phyloP scores from a whole-genome alignment of 2,113 vertebrate species.

The Larimichthys polyactis region DNA sequence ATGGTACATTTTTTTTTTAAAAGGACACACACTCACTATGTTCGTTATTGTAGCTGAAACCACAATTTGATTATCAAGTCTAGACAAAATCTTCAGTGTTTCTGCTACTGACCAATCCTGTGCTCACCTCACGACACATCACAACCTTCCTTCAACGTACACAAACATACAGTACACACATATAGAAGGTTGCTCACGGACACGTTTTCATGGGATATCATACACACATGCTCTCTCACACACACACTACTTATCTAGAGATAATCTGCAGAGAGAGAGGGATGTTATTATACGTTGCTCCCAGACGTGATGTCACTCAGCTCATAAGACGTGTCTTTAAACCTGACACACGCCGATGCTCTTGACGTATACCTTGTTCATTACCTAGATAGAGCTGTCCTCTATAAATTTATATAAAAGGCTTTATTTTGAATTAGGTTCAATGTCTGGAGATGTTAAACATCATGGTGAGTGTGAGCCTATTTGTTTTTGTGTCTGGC shows the following conservation, averaged over 20 bases:
- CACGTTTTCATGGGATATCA: neutral
- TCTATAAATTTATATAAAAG: constrained; percentile 25
- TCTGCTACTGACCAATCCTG: constrained; percentile 49
- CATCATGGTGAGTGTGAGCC: constrained; percentile 19
- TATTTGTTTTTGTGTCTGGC: constrained; percentile 40
- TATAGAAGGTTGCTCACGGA: neutral
- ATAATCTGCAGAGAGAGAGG: constrained; percentile 66
- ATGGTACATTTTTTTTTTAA: neutral
- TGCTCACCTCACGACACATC: constrained; percentile 56
- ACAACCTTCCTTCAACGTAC: constrained; percentile 16
- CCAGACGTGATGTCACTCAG: constrained; percentile 81
- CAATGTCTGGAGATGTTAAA: constrained; percentile 32
- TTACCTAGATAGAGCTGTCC: constrained; percentile 39
- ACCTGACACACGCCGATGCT: constrained; percentile 56
- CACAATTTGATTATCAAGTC: constrained; percentile 81
- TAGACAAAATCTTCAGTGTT: constrained; percentile 77
- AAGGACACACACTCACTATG: constrained; percentile 18
- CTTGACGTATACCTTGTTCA: constrained; percentile 60
- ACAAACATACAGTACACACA: constrained; percentile 30
- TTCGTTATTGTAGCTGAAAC: constrained; percentile 63
- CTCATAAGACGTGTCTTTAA: constrained; percentile 72
- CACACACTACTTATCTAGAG: constrained; percentile 69
- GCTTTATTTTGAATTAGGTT: constrained; percentile 38
- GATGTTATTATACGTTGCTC: constrained; percentile 75
- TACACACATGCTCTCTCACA: constrained; percentile 13